Conservation (phyloP, 2,797 vertebrate species). For the Alcedo quadribrachys region DNA sequence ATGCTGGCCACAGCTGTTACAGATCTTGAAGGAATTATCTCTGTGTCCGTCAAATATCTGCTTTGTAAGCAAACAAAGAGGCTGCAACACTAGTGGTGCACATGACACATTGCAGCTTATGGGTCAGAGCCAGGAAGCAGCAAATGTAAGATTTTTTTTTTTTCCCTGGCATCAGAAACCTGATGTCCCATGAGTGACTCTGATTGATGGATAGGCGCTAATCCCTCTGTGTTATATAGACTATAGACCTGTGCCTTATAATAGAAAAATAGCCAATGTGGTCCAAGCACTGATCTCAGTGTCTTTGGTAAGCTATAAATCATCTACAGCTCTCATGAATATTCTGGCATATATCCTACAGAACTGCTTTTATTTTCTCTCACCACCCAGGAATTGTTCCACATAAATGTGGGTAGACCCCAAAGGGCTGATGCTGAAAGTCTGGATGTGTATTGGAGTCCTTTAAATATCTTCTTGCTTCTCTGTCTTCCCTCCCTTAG, state of each 20-base stretch:
- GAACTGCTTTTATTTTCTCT: conserved; percentile 7
- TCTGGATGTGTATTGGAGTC: neutral
- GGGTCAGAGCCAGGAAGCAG: conserved; percentile 16
- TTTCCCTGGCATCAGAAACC: neutral
- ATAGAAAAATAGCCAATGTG: neutral
- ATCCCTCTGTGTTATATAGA: neutral
- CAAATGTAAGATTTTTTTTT: neutral
- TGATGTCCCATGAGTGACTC: neutral
- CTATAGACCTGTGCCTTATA: neutral
- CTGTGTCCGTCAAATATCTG: conserved; percentile 62
- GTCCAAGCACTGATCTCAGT: conserved; percentile 15
- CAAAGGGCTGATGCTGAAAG: neutral
- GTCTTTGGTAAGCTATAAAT: conserved; percentile 36
- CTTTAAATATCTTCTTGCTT: neutral
- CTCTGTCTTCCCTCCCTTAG: neutral
- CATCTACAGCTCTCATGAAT: conserved; percentile 3
- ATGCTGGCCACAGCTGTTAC: conserved; percentile 56
- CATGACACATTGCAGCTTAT: neutral
- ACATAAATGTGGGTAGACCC: neutral
- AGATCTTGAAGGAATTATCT: conserved; percentile 70
- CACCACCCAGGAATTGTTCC: conserved; percentile 5
- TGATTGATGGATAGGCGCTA: neutral
- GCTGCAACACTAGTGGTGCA: neutral
- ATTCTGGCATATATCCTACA: neutral
- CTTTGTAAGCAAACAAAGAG: conserved; percentile 59